Percentiles rank a stretch among this genome's conserved stretches.
Evolutionary conservation across 30 jellyfish, hydroid and myxozoan species (phyloP).

Genomic region (Turritopsis dohrnii): DNA sequence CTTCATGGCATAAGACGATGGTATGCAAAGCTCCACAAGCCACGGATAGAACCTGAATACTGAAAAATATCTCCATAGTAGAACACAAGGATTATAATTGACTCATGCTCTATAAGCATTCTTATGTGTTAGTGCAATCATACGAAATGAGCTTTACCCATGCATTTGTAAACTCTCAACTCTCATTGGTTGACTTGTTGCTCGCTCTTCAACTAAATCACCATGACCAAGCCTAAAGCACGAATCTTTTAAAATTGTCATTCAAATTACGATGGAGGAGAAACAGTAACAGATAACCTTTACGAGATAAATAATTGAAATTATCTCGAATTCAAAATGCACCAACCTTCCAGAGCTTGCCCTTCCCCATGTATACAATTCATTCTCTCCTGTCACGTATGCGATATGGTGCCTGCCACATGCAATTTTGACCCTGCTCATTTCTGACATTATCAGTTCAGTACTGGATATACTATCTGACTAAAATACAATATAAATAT

Average conservation of each 20-base stretch:
- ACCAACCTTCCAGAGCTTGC: constrained; percentile 77
- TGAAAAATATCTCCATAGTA: neutral
- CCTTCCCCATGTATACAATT: constrained; percentile 91
- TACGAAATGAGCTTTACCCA: constrained; percentile 60
- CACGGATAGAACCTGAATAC: constrained; percentile 72
- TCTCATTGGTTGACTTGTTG: constrained; percentile 67
- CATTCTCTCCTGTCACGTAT: constrained; percentile 58
- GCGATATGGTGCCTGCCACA: constrained; percentile 91
- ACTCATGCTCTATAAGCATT: neutral
- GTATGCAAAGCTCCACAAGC: constrained; percentile 94
- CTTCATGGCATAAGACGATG: constrained; percentile 80
- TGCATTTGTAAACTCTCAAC: constrained; percentile 92
- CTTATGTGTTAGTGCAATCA: no score
- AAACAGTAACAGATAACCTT: no score
- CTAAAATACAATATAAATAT: neutral
- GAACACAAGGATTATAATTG: neutral
- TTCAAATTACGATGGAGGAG: no score
- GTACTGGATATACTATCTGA: constrained; percentile 34
- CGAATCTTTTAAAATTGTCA: neutral
- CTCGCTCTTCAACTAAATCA: constrained; percentile 70
- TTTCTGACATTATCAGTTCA: constrained; percentile 27
- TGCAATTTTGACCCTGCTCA: constrained; percentile 35
- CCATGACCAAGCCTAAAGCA: constrained; percentile 82
- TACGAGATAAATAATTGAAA: no score
- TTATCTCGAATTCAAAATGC: neutral